Evolutionary conservation across 2,113 vertebrate genomes (phyloP), one percentile per base, ranked within the genome.

Genomic region (Macrotus californicus): DNA sequence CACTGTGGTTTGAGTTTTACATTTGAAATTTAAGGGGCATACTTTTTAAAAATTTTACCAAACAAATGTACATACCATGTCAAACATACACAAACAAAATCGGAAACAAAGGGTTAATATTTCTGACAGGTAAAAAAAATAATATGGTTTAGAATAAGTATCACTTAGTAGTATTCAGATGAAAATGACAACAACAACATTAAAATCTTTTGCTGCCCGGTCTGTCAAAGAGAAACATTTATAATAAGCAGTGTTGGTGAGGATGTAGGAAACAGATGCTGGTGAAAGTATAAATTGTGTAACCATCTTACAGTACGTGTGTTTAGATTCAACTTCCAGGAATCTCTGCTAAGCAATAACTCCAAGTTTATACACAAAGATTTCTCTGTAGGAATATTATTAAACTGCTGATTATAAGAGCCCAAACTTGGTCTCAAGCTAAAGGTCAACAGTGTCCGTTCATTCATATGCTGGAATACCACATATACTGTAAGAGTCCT

Each of bases 81-180:
- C 64, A 97, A 96, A 83, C 9, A 67, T 79, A 54, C 29, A 67
- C 34, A 48, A 50, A 64, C 8, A 96, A 93, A 95, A 90, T 82
- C 77, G 79, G 31, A 92, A 93, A 93, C 19, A 64, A 67, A 67
- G 34, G 15, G n/a, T 89, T 93, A 89, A 87, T 67, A 92, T 67
- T 66, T n/a, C 88, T 94, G 66, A 41, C 80, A 70, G 88, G 46
- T 75, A 52, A 89, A 70, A 89, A 70, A 89, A 89, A 82, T 77
- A 91, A 64, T 22, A 48, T 13, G 89, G 59, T 34, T 76, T 69
- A 26, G 6, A 86, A 54, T 83, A 88, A 73, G 87, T 46, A 41
- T 9, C 16, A 52, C 26, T 96, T 22, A 76, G 75, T 87, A 87
- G 48, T 91, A 87, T 76, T 21, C 14, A 72, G 41, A 87, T 85